phyloP scores from a whole-genome alignment of 2,888 invertebrate genomes.

The Psococerastis gibbosa region DNA sequence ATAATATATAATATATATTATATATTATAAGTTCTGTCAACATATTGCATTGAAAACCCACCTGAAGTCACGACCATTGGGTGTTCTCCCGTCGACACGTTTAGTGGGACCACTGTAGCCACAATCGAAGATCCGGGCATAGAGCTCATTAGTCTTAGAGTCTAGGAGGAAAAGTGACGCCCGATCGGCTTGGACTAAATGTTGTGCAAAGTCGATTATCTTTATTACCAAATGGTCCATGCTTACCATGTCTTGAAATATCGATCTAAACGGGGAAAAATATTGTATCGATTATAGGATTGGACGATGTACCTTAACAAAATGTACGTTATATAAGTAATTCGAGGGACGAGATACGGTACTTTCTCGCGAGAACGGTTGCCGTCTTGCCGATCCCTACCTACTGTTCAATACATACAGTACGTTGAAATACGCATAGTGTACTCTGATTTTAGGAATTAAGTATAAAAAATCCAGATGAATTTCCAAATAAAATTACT shows the following conservation, averaged over 20 bases:
- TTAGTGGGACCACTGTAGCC: constrained; percentile 26
- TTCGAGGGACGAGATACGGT: no score
- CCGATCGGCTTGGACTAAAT: constrained; percentile 61
- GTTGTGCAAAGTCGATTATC: constrained; percentile 67
- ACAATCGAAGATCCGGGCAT: constrained; percentile 64
- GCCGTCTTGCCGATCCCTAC: neutral
- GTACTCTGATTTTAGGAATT: no score
- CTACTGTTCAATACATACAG: constrained; percentile 2
- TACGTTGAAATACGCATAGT: no score
- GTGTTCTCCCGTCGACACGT: constrained; percentile 18
- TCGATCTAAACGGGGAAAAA: constrained; percentile 37
- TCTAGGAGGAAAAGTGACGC: constrained; percentile 70
- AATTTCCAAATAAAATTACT: no score
- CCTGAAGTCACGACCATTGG: constrained; percentile 18
- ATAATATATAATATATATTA: no score
- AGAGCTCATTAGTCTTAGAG: constrained; percentile 48
- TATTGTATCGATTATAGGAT: no score
- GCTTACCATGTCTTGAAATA: constrained; percentile 75
- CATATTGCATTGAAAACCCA: no score
- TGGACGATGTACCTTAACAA: no score
- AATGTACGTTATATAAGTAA: no score
- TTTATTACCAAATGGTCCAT: constrained; percentile 64
- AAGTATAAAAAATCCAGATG: no score
- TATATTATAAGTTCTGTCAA: no score
- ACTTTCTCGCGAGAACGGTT: no score